These are phyloP conservation scores for Limnothrissa miodon DNA, from an alignment of 2,113 vertebrate genomes.

Conservation along the genomic window DNA sequence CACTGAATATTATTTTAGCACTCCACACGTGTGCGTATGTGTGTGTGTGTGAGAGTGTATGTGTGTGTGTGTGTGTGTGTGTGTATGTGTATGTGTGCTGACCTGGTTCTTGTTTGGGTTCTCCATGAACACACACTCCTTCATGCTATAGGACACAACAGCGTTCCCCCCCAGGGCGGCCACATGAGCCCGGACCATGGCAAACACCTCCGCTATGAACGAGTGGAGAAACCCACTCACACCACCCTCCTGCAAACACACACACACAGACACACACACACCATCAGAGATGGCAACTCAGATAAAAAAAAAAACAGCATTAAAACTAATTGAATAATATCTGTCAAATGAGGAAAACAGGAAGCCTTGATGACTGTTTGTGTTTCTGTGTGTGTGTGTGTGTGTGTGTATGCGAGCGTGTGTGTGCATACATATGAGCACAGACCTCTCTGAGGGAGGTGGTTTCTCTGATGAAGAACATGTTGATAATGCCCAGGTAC, in stretches of 20 bases:
- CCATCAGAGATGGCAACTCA: neutral
- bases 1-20: neutral
- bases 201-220: constrained; percentile 96
- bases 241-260: constrained; percentile 83
- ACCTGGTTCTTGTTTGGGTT: constrained; percentile 99
- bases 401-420: neutral
- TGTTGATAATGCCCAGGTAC: constrained; percentile 98
- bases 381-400: no score
- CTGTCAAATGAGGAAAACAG: no score
- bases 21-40: neutral
- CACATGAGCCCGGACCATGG: constrained; percentile 95
- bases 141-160: constrained; percentile 97
- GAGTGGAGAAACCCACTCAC: constrained; percentile 96
- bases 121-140: constrained; percentile 98
- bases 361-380: no score
- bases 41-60: neutral
- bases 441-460: constrained; percentile 95
- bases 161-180: constrained; percentile 95
- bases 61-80: constrained; percentile 8
- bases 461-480: constrained; percentile 99
- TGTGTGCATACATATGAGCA: constrained; percentile 79
- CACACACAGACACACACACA: constrained; percentile 18
- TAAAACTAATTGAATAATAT: no score
- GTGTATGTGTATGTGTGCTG: constrained; percentile 14
- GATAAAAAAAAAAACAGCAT: no score